Evolutionary conservation across 2,888 invertebrate genomes (phyloP).

Genomic region (Lymantria monacha): DNA sequence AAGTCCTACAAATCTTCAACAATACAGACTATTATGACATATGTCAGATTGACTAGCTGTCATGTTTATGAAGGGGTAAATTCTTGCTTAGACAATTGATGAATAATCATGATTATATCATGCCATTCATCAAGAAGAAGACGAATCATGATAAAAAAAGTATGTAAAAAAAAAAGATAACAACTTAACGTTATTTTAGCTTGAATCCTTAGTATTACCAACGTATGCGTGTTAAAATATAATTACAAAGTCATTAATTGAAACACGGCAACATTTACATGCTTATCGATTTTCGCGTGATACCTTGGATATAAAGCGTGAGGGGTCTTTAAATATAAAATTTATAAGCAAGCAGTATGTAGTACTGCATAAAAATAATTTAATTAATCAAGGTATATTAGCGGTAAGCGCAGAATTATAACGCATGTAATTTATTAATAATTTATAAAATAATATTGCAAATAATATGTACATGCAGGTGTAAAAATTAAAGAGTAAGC

Average conservation of each 20-base stretch:
- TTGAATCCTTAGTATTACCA: not conserved
- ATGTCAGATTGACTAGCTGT: too few relatives aligned
- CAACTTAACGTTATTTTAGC: not conserved
- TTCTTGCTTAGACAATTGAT: too few relatives aligned
- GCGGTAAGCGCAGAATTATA: slow-evolving; percentile 9
- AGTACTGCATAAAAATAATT: slow-evolving; percentile 26
- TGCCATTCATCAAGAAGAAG: too few relatives aligned
- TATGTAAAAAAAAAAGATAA: too few relatives aligned
- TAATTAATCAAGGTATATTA: slow-evolving; percentile 9
- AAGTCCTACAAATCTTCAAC: too few relatives aligned
- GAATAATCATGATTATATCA: too few relatives aligned
- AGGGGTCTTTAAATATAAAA: slow-evolving; percentile 22
- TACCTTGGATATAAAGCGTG: slow-evolving; percentile 29
- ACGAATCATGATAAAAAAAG: too few relatives aligned
- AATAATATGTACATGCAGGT: slow-evolving; percentile 25
- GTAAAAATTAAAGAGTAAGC: slow-evolving; percentile 12
- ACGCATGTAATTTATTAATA: slow-evolving; percentile 3
- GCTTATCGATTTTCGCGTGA: slow-evolving; percentile 15
- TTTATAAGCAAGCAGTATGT: slow-evolving; percentile 34
- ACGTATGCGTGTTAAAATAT: not conserved
- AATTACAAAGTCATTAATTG: slow-evolving; percentile 4
- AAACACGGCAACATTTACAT: slow-evolving; percentile 33
- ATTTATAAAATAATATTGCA: slow-evolving; percentile 6
- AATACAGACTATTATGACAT: too few relatives aligned
- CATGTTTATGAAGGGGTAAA: too few relatives aligned